Conservation (phyloP, 1,140 invertebrate species). For the Nymphalis io region DNA sequence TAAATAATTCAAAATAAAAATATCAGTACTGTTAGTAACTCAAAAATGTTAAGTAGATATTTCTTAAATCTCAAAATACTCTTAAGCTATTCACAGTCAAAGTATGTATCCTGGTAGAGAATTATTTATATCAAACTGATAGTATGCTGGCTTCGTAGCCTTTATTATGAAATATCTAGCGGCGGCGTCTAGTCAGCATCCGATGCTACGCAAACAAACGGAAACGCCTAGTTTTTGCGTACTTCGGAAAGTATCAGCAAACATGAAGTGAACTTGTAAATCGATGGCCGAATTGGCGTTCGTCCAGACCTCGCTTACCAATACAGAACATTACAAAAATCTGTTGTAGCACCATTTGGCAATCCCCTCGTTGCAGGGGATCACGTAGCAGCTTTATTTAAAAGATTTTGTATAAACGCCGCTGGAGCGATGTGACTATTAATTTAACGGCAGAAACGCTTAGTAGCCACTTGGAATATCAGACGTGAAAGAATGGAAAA, state of each 20-base stretch:
- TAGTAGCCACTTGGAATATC: slow-evolving; percentile 52
- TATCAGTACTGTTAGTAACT: too few relatives aligned
- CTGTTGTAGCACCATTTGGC: slow-evolving; percentile 74
- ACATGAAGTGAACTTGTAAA: slow-evolving; percentile 71
- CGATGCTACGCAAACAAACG: slow-evolving; percentile 38
- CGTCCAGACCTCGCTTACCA: slow-evolving; percentile 70
- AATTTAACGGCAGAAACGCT: slow-evolving; percentile 60
- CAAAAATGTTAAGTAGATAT: too few relatives aligned
- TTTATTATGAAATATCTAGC: slow-evolving; percentile 13
- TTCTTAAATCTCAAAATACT: too few relatives aligned
- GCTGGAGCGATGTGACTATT: slow-evolving; percentile 60
- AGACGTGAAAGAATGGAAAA: slow-evolving; percentile 49
- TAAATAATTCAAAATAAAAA: too few relatives aligned
- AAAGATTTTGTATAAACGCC: slow-evolving; percentile 69
- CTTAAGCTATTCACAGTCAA: too few relatives aligned
- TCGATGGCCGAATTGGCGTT: slow-evolving; percentile 73
- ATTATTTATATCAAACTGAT: background rate
- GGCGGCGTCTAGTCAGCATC: slow-evolving; percentile 28
- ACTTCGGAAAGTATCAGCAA: slow-evolving; percentile 56
- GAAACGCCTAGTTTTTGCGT: slow-evolving; percentile 50
- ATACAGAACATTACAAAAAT: slow-evolving; percentile 77
- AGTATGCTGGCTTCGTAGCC: background rate
- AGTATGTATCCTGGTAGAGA: background rate
- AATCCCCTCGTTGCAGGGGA: slow-evolving; percentile 47
- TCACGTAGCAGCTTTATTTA: slow-evolving; percentile 71